Base-by-base conservation (phyloP, 2,888 invertebrate species). In the Hololepta plana region DNA sequence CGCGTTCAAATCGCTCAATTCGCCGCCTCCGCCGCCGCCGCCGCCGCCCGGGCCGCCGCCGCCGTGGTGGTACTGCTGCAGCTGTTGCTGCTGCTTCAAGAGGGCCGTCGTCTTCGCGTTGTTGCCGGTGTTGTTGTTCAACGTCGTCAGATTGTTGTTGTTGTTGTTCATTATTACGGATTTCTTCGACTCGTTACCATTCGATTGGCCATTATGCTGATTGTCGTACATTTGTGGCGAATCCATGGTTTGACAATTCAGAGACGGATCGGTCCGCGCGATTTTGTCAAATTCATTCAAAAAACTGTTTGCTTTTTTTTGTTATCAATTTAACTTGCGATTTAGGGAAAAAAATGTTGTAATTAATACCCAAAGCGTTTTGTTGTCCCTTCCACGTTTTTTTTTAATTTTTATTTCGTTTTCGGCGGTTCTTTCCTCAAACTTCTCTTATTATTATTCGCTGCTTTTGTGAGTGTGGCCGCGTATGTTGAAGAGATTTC, bases 201-300 rank as follows among this genome's bases (percentile, higher is more conserved):
- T 70, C 20, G 34, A 38, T 39, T 51, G 55, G 22, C 51, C 51
- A 35, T 54, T 53, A 41, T 67, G 67, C 51, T 71, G 64, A 51
- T 66, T 66, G 54, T 82, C 82, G 64, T 82, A 82, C 76, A 82
- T 79, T 59, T 80, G 80, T 39, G 81, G 80, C 46, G 80, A 80
- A 60, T 79, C 79, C 79, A 80, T 80, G 33, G 38, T 38, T 29
- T 10, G 15, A 14, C 24, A 20, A 11, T 25, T 26, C 16, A n/a
- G 12, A 19, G 12, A 22, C 27, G 23, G 19, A 24, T 19, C 15
- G 16, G 15, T 23, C 20, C 16, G 12, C 24, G 20, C 20, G 23
- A n/a, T n/a, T n/a, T n/a, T n/a, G n/a, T n/a, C n/a, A n/a, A n/a
- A n/a, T n/a, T n/a, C n/a, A n/a, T n/a, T n/a, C n/a, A n/a, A n/a